These are phyloP conservation scores for Melanotaenia pygmaea DNA, from an alignment of 2,797 vertebrate species.

Conservation along the genomic window DNA sequence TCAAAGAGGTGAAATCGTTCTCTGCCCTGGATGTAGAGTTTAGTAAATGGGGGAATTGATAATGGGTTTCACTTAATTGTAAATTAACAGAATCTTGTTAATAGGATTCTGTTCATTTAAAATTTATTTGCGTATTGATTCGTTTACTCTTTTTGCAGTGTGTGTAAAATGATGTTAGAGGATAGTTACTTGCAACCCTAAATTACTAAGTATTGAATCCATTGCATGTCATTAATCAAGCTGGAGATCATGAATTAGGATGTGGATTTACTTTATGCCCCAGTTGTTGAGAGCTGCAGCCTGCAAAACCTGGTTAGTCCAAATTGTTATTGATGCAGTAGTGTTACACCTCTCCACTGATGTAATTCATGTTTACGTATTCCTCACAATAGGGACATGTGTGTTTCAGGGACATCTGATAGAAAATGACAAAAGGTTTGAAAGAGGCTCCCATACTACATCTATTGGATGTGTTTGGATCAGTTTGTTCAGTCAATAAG, in stretches of 20 bases:
- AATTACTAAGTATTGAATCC: slow-evolving; percentile 65
- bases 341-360: slow-evolving; percentile 21
- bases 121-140: slow-evolving; percentile 79
- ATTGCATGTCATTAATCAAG: slow-evolving; percentile 70
- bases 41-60: slow-evolving; percentile 66
- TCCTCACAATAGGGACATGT: slow-evolving; percentile 22
- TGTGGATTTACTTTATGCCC: slow-evolving; percentile 58
- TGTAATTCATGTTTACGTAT: slow-evolving; percentile 27
- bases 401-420: slow-evolving; percentile 21
- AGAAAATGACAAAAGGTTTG: slow-evolving; percentile 33
- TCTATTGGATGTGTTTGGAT: slow-evolving; percentile 43
- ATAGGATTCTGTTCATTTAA: slow-evolving; percentile 80
- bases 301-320: slow-evolving; percentile 39
- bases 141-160: slow-evolving; percentile 64
- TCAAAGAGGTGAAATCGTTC: slow-evolving; percentile 71
- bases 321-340: slow-evolving; percentile 58
- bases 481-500: slow-evolving; percentile 51
- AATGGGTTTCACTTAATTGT: slow-evolving; percentile 80
- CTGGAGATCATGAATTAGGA: slow-evolving; percentile 63
- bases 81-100: slow-evolving; percentile 80
- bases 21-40: slow-evolving; percentile 60
- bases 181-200: slow-evolving; percentile 70
- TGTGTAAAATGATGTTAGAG: slow-evolving; percentile 69
- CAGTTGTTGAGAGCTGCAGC: slow-evolving; percentile 42
- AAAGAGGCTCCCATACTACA: slow-evolving; percentile 35